Percentiles rank a stretch among this genome's conserved stretches.
Evolutionary conservation across 2,113 vertebrate species (phyloP).

Genomic region (Varanus salvator): DNA sequence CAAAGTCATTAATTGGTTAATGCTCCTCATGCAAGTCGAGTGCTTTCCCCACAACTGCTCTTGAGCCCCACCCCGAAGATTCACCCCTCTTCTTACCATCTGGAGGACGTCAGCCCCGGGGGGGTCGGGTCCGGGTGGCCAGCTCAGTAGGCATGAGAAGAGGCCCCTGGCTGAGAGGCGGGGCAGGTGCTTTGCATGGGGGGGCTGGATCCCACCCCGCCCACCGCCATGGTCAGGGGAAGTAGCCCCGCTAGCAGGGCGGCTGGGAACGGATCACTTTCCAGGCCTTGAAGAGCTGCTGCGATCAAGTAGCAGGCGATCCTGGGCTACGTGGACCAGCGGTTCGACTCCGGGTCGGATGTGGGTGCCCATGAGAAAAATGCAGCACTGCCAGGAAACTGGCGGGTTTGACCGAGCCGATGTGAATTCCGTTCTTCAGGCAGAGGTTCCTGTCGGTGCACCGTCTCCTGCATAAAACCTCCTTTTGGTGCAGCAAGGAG

Average conservation of each 20-base stretch:
- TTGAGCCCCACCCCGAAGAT: not conserved
- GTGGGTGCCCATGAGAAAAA: not conserved
- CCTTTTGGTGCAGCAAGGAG: not conserved
- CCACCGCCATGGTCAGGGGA: not conserved
- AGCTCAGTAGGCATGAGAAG: not conserved
- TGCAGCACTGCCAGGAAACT: not conserved
- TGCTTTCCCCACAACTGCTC: not conserved
- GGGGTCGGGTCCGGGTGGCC: not conserved
- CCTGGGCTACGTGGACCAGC: not conserved
- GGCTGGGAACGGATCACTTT: not conserved
- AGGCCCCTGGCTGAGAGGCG: not conserved
- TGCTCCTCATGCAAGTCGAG: not conserved
- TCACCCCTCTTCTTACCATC: not conserved
- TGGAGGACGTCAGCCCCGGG: not conserved
- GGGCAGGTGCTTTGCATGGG: not conserved
- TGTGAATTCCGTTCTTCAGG: not conserved
- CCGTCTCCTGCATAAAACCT: not conserved
- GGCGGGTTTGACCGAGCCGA: not conserved
- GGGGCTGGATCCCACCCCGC: not conserved
- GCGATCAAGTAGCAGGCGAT: not conserved
- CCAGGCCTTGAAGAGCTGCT: not conserved
- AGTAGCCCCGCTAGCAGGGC: not conserved
- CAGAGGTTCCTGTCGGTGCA: not conserved
- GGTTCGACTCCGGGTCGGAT: not conserved
- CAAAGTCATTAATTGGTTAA: slow-evolving; percentile 65